Conservation (phyloP, 2,888 invertebrate species). For the Nomada flava region DNA sequence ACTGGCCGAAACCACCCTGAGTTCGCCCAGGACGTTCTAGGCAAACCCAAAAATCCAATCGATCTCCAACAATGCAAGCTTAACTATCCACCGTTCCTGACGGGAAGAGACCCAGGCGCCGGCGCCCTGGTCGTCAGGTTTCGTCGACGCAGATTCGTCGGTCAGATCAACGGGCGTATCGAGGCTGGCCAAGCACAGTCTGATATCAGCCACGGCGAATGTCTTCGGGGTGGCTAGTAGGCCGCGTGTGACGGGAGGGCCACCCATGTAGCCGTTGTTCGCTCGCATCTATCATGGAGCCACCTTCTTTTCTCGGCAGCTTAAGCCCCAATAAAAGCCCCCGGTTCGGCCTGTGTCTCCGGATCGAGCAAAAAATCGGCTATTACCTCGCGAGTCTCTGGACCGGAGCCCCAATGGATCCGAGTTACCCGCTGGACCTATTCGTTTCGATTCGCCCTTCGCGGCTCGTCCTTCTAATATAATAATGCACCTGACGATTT, state of each 20-base stretch:
- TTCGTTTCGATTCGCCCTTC: constrained; percentile 47
- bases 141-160: constrained; percentile 41
- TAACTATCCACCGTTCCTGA: neutral
- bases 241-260: constrained; percentile 81
- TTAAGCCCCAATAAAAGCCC: constrained; percentile 81
- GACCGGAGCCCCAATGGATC: constrained; percentile 66
- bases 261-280: constrained; percentile 83
- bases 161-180: constrained; percentile 54
- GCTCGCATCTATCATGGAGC: constrained; percentile 83
- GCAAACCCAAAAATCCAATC: neutral
- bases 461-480: constrained; percentile 35
- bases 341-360: constrained; percentile 78
- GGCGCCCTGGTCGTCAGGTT: constrained; percentile 40
- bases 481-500: constrained; percentile 6
- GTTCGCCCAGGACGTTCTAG: no score
- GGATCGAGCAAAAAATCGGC: constrained; percentile 78
- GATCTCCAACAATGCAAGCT: neutral
- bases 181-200: constrained; percentile 41
- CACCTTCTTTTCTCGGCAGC: constrained; percentile 80
- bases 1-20: no score
- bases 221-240: constrained; percentile 83
- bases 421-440: constrained; percentile 63
- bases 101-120: constrained; percentile 39
- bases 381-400: constrained; percentile 74
- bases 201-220: constrained; percentile 78